Conservation (phyloP, 2,113 vertebrate genomes). For the Gallinago paraguaiae region DNA sequence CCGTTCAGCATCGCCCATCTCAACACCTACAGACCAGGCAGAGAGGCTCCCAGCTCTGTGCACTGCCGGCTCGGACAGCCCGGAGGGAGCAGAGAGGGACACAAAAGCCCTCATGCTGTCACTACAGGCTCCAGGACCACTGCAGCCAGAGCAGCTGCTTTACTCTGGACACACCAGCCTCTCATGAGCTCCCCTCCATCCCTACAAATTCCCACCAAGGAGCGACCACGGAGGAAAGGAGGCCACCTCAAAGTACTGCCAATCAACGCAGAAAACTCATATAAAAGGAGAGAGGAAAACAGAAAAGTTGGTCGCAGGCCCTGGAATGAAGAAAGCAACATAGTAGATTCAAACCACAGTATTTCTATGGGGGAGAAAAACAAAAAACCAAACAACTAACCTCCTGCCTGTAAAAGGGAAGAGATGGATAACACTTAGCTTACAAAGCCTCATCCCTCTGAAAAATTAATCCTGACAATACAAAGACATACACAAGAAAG, state of each 20-base stretch:
- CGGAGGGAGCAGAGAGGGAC: not conserved
- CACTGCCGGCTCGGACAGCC: rapidly evolving
- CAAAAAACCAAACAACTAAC: not conserved
- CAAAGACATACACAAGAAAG: not conserved
- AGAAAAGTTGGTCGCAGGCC: not conserved
- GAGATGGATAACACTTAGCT: not conserved
- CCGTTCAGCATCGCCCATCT: not conserved
- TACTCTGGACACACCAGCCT: not conserved
- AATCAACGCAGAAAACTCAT: not conserved
- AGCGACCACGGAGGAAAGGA: not conserved
- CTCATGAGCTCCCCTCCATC: not conserved
- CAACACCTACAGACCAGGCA: not conserved
- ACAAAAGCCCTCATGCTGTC: not conserved
- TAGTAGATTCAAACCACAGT: not conserved
- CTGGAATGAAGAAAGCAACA: not conserved
- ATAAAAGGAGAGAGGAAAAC: not conserved
- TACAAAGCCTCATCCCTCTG: conserved; percentile 10
- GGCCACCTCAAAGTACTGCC: not conserved
- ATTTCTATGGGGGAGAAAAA: not conserved
- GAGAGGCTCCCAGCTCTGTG: not conserved
- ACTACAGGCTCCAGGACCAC: not conserved
- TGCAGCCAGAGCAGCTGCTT: not conserved
- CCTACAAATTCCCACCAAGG: not conserved
- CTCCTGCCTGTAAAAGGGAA: not conserved
- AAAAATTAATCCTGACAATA: conserved; percentile 38